Evolutionary conservation across 2,888 invertebrate genomes (phyloP).

Genomic region (Sesia apiformis): DNA sequence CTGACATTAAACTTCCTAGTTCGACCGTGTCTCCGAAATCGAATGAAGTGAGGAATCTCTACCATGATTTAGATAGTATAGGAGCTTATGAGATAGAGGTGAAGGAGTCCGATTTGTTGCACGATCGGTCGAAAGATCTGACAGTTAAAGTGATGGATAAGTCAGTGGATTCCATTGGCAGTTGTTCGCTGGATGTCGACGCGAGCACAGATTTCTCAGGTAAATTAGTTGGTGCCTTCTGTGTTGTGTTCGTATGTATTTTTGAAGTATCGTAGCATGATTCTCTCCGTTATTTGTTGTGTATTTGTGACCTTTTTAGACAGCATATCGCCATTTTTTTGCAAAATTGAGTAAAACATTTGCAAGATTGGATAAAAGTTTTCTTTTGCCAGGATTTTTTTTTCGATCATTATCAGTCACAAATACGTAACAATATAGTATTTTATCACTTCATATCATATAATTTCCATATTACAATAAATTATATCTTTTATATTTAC

Average conservation of each 20-base stretch:
- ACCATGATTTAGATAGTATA: constrained; percentile 57
- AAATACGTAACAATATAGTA: neutral
- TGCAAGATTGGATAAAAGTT: constrained; percentile 1
- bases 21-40: constrained; percentile 63
- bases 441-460: neutral
- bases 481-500: constrained; percentile 17
- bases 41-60: constrained; percentile 24
- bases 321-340: neutral
- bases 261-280: constrained; percentile 23
- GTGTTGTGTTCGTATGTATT: constrained; percentile 18
- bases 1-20: constrained; percentile 60
- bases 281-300: constrained; percentile 8
- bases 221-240: constrained; percentile 41
- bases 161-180: constrained; percentile 89
- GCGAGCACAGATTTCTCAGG: constrained; percentile 84
- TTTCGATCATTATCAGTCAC: neutral
- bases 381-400: neutral
- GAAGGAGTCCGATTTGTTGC: constrained; percentile 55
- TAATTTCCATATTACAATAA: constrained; percentile 15
- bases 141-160: constrained; percentile 80
- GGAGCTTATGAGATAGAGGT: constrained; percentile 65
- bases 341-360: too few relatives aligned
- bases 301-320: constrained; percentile 1
- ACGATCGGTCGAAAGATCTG: constrained; percentile 43
- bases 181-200: constrained; percentile 90